phyloP scores from a whole-genome alignment of 2,113 vertebrate genomes.

The Scatophagus argus region DNA sequence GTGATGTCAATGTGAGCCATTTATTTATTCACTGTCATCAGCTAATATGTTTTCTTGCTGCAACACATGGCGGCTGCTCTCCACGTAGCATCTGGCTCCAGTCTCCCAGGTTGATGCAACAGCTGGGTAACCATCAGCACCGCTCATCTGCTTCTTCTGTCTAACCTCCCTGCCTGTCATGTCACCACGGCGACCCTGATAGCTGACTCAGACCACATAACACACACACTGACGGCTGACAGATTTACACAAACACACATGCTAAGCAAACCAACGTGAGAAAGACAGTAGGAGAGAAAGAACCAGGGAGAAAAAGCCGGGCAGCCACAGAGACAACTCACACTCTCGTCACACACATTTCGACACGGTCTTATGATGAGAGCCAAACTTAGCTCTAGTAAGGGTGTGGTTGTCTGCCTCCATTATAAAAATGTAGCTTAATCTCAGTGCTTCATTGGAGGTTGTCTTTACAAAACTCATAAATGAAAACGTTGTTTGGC shows the following conservation, averaged over 20 bases:
- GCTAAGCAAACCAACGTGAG: constrained; percentile 3
- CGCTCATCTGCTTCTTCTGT: constrained; percentile 39
- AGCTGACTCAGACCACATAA: constrained; percentile 56
- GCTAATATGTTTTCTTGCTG: constrained; percentile 24
- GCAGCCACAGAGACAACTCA: constrained; percentile 37
- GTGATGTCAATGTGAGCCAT: constrained; percentile 20
- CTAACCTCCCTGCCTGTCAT: constrained; percentile 21
- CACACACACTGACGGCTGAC: constrained; percentile 31
- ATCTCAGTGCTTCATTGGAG: not conserved
- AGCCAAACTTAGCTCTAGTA: constrained; percentile 39
- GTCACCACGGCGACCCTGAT: constrained; percentile 3
- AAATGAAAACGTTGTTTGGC: not conserved
- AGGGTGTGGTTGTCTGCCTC: constrained; percentile 48
- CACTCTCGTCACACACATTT: constrained; percentile 45
- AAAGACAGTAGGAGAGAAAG: not conserved
- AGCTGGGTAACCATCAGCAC: constrained; percentile 65
- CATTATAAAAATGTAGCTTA: constrained; percentile 31
- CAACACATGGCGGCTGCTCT: constrained; percentile 40
- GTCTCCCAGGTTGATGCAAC: constrained; percentile 73
- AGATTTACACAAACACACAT: constrained; percentile 39
- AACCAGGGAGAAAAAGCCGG: not conserved
- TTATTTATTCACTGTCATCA: constrained; percentile 35
- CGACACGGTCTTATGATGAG: constrained; percentile 58
- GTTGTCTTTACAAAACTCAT: not conserved
- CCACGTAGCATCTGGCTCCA: constrained; percentile 56